Evolutionary conservation across 1,140 invertebrate genomes (phyloP).

Genomic region (Brachionus asplanchnoidis): DNA sequence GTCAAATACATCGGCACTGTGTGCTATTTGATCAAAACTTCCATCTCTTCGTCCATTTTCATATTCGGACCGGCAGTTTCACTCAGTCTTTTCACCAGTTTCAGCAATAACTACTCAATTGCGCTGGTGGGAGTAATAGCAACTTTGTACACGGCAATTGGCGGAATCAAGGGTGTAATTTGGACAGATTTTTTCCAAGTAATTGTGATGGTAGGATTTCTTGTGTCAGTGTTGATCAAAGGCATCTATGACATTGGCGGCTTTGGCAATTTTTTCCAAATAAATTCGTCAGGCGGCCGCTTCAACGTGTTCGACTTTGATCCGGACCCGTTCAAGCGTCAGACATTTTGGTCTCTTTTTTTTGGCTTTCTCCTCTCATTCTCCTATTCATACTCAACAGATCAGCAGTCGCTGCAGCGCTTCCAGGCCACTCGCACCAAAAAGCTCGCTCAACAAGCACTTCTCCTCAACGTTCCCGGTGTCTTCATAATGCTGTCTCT

Average conservation of each 20-base stretch:
- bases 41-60: neutral
- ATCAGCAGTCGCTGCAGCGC: conserved; percentile 44
- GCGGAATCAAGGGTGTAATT: conserved; percentile 83
- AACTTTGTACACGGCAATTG: conserved; percentile 39
- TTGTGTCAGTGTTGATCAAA: conserved; percentile 43
- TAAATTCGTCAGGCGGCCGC: conserved; percentile 28
- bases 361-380: conserved; percentile 42
- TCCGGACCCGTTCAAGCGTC: conserved; percentile 40
- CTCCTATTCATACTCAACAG: conserved; percentile 28
- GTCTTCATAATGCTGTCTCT: conserved; percentile 33
- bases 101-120: neutral
- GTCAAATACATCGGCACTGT: conserved; percentile 3
- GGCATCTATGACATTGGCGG: conserved; percentile 43
- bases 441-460: conserved; percentile 21
- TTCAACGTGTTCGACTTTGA: conserved; percentile 43
- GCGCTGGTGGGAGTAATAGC: conserved; percentile 44
- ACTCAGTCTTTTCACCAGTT: neutral
- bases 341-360: conserved; percentile 43
- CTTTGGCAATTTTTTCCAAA: conserved; percentile 42
- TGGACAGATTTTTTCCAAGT: conserved; percentile 66
- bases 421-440: conserved; percentile 41
- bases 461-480: neutral
- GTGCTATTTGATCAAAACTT: neutral
- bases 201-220: conserved; percentile 42
- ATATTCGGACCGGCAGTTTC: neutral